phyloP scores from a whole-genome alignment of 1,140 invertebrate species.

The Cyrtorhinus lividipennis region DNA sequence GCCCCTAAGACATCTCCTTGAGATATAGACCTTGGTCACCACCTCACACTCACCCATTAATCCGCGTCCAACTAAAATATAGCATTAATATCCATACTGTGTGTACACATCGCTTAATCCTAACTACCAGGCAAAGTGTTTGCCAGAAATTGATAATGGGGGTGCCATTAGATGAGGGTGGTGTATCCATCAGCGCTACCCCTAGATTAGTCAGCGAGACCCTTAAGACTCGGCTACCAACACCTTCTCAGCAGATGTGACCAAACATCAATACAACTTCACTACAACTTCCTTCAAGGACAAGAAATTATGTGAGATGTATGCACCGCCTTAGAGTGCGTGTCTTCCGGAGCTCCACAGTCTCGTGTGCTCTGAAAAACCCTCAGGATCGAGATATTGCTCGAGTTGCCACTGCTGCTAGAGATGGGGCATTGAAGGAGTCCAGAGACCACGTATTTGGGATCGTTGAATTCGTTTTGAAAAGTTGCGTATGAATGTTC shows the following conservation, averaged over 20 bases:
- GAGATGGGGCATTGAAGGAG: no score
- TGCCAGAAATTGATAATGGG: constrained; percentile 18
- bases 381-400: no score
- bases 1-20: constrained; percentile 12
- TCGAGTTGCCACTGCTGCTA: no score
- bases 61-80: constrained; percentile 22
- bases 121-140: constrained; percentile 14
- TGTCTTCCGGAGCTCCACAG: no score
- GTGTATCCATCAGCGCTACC: constrained; percentile 15
- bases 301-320: constrained; percentile 2
- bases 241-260: constrained; percentile 12
- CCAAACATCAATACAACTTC: constrained; percentile 12
- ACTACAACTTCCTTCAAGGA: not conserved
- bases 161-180: constrained; percentile 16
- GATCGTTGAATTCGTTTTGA: no score
- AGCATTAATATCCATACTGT: constrained; percentile 22
- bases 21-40: constrained; percentile 20
- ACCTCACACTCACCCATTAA: constrained; percentile 16
- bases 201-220: constrained; percentile 14
- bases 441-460: no score
- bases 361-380: no score
- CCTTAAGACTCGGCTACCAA: constrained; percentile 13
- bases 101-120: constrained; percentile 21
- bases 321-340: no score
- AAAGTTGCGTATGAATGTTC: no score